Conservation (phyloP, 2,888 invertebrate species). For the Andrena camellia region DNA sequence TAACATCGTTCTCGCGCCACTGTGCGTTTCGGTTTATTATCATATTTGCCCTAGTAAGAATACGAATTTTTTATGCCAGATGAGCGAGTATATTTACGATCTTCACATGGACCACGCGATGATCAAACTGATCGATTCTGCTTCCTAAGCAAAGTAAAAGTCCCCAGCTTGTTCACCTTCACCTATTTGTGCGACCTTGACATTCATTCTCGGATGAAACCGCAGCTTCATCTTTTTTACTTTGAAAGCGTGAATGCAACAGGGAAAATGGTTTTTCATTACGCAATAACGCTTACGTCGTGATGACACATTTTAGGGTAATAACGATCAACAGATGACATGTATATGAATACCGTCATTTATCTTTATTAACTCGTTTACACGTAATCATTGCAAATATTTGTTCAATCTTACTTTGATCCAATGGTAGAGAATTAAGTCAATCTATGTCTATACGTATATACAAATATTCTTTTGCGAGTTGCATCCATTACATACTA, state of each 20-base stretch:
- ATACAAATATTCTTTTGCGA: constrained; percentile 2
- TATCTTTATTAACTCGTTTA: constrained; percentile 34
- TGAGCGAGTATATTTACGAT: constrained; percentile 21
- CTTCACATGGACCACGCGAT: constrained; percentile 26
- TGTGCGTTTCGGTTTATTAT: background rate
- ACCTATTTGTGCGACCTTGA: constrained; percentile 75
- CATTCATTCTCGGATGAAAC: constrained; percentile 68
- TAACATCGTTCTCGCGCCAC: constrained; percentile 13
- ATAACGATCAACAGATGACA: constrained; percentile 4
- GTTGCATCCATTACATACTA: constrained; percentile 12
- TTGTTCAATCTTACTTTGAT: constrained; percentile 21
- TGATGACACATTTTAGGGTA: background rate
- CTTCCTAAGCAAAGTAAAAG: constrained; percentile 73
- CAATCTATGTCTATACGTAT: constrained; percentile 2
- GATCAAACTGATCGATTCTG: constrained; percentile 43
- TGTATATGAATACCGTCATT: background rate
- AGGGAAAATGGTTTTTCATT: background rate
- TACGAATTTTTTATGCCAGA: constrained; percentile 2
- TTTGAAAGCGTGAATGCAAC: background rate
- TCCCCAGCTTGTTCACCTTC: constrained; percentile 78
- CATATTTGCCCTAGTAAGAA: constrained; percentile 18
- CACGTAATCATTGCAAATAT: constrained; percentile 23
- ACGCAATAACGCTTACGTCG: background rate
- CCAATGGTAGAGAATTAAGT: constrained; percentile 1
- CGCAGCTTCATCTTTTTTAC: constrained; percentile 15